Percentiles rank a stretch among this genome's conserved stretches.
These are phyloP conservation scores for Cantharis nigra DNA, from an alignment of 2,888 invertebrate genomes.

Conservation along the genomic window DNA sequence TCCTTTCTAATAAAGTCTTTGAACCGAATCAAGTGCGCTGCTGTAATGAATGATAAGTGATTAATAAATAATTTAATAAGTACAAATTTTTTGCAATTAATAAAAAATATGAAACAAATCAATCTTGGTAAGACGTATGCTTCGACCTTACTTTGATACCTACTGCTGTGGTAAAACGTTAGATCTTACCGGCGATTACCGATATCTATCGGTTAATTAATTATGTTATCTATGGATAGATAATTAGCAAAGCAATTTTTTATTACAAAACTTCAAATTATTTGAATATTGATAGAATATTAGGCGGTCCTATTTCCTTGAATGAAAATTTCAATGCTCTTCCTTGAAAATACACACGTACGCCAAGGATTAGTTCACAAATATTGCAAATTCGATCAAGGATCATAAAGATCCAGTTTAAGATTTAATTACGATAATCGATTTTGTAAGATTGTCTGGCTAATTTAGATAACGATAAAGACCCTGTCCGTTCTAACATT, in stretches of 20 bases:
- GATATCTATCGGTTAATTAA: background rate
- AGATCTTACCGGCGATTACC: background rate
- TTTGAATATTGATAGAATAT: conserved; percentile 3
- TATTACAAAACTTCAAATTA: background rate
- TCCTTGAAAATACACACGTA: conserved; percentile 3
- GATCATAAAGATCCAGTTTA: background rate
- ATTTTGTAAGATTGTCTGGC: background rate
- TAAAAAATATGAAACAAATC: background rate
- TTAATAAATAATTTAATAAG: background rate
- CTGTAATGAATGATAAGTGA: background rate
- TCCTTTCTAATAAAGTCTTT: background rate
- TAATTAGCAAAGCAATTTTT: background rate
- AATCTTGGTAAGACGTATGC: background rate
- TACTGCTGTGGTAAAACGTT: background rate
- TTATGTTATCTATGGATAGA: background rate
- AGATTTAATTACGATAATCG: background rate
- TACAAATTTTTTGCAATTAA: background rate
- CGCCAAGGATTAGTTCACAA: conserved; percentile 6
- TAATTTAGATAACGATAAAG: background rate
- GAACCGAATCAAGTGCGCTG: background rate
- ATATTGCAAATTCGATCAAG: conserved; percentile 3
- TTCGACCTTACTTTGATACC: background rate
- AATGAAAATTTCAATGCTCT: conserved; percentile 9
- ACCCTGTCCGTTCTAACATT: background rate
- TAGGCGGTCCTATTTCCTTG: conserved; percentile 10